Evolutionary conservation across 2,888 invertebrate genomes (phyloP), one percentile per base, ranked within the genome.

Genomic region (Diadromus collaris): DNA sequence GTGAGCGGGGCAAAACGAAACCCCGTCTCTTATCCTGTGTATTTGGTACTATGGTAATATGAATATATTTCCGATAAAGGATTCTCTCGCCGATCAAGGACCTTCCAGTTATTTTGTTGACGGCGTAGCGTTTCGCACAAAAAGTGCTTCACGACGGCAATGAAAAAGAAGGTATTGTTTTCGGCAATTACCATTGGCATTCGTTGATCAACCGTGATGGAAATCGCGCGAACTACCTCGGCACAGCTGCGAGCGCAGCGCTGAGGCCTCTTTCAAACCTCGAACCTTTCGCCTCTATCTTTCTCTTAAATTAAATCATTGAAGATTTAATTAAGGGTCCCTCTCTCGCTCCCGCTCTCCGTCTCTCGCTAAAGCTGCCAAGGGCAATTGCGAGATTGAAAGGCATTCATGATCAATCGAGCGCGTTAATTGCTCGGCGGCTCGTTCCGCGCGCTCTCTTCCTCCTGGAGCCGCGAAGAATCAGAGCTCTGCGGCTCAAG

Each of bases 391-490:
- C 60, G 72, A 63, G 79, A 81, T 79, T 78, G 76, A 70, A 76
- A 76, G 76, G 71, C 76, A 82, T 79, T 78, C 76, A 76, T 79
- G 76, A 76, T 76, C 81, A 65, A 76, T 76, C 76, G 76, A 65
- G 70, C 64, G 76, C 64, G 63, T 76, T 76, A 76, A 76, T 76
- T 76, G 64, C 64, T 64, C 38, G 56, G 58, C 61, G 58, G 70
- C 58, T 70, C 69, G 54, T 65, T 38, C 46, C 34, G 44, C 16
- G 64, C 38, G 44, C 16, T 70, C 44, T 32, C 27, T 16, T 10
- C 29, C 44, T 24, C 29, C 29, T 24, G 38, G 29, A n/a, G 10
- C 27, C 56, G 41, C 46, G 71, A 63, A 68, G 60, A 32, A 70
- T 51, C 54, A 69, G 56, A 56, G 68, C 34, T 41, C 38, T 54